phyloP scores from a whole-genome alignment of 1,140 invertebrate genomes.

The Globodera rostochiensis region DNA sequence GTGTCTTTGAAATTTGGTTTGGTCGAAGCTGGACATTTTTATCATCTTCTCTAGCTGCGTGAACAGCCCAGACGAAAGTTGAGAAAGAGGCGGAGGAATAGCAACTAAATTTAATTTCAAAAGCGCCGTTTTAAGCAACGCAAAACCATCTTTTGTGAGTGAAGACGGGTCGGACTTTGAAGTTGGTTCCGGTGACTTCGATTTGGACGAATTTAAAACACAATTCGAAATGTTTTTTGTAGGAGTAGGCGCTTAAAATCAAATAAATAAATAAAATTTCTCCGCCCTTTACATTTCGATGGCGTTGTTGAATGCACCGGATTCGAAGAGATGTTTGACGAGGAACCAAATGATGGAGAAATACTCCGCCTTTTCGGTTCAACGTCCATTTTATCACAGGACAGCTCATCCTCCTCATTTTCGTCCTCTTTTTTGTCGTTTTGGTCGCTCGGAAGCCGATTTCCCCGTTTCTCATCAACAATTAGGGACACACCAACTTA shows the following conservation, averaged over 20 bases:
- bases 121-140: neutral
- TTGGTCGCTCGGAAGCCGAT: neutral
- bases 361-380: neutral
- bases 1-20: constrained; percentile 19
- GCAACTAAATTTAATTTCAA: neutral
- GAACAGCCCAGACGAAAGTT: neutral
- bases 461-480: neutral
- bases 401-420: neutral
- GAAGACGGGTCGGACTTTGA: neutral
- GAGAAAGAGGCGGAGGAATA: constrained; percentile 11
- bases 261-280: neutral
- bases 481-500: neutral
- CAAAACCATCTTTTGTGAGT: neutral
- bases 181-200: neutral
- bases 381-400: constrained; percentile 11
- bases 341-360: neutral
- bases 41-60: constrained; percentile 28
- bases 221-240: neutral
- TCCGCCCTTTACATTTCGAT: neutral
- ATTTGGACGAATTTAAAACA: neutral
- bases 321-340: neutral
- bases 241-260: neutral
- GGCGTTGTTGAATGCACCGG: neutral
- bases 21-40: constrained; percentile 26
- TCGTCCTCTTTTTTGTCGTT: neutral